A percentile compares a stretch with the other conserved stretches of the same genome.
phyloP scores from a whole-genome alignment of 1,140 invertebrate genomes.

The Heliconius hermathena region DNA sequence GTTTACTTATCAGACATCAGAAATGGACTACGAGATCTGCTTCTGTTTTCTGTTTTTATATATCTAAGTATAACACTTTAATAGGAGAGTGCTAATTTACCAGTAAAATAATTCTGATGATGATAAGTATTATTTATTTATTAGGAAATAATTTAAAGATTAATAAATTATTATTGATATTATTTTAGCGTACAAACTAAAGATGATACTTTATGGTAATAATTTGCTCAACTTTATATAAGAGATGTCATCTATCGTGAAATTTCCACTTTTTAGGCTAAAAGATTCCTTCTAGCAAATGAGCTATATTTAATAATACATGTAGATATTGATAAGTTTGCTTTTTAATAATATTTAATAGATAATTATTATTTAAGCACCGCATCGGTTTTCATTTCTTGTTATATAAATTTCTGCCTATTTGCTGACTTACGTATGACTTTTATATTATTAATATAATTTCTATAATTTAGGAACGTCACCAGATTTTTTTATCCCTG shows the following conservation, averaged over 20 bases:
- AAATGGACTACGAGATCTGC: neutral
- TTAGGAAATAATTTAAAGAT: slow-evolving; percentile 9
- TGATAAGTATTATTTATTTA: slow-evolving; percentile 17
- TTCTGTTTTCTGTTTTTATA: neutral
- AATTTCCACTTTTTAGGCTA: neutral
- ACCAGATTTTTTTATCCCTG: too few species aligned
- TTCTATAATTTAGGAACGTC: too few species aligned
- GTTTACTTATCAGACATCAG: slow-evolving; percentile 20
- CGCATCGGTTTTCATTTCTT: neutral
- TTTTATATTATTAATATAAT: too few species aligned
- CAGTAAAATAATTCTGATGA: slow-evolving; percentile 16
- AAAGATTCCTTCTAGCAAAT: neutral
- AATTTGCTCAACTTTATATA: slow-evolving; percentile 19
- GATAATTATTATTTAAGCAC: neutral
- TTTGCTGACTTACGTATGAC: too few species aligned
- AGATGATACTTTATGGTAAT: slow-evolving; percentile 7
- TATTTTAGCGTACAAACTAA: slow-evolving; percentile 27
- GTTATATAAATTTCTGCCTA: slow-evolving; percentile 3
- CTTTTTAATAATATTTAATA: neutral
- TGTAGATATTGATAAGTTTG: neutral
- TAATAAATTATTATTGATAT: neutral
- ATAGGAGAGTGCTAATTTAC: neutral
- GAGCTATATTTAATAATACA: neutral
- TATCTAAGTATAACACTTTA: neutral
- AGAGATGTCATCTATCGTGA: neutral